Evolutionary conservation across 2,888 invertebrate genomes (phyloP).

Genomic region (Brachyptera putata): DNA sequence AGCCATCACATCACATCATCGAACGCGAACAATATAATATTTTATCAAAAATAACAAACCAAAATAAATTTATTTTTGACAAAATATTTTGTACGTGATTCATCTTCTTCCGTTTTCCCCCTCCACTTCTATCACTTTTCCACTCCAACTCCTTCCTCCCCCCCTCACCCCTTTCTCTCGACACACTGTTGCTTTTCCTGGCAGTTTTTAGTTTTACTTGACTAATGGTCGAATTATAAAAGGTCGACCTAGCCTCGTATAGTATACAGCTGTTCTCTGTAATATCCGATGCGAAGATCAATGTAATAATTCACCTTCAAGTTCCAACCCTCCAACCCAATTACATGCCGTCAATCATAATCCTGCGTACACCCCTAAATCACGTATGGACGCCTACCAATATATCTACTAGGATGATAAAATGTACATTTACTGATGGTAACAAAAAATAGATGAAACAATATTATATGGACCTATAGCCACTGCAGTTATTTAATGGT

Average conservation of each 20-base stretch:
- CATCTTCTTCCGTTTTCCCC: not conserved
- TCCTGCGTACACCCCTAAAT: slow-evolving; percentile 7
- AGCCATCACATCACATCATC: no score
- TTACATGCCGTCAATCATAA: slow-evolving; percentile 18
- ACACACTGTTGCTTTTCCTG: not conserved
- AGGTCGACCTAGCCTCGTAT: slow-evolving; percentile 17
- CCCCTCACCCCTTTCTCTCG: not conserved
- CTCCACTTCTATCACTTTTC: not conserved
- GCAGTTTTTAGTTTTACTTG: slow-evolving; percentile 9
- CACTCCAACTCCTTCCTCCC: not conserved
- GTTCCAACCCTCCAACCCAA: not conserved
- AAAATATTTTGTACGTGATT: not conserved
- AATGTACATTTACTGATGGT: no score
- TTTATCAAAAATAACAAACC: no score
- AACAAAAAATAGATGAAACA: no score
- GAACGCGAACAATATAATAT: no score
- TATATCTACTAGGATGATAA: not conserved
- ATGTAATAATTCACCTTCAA: slow-evolving; percentile 25
- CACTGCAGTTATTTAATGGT: no score
- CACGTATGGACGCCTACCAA: slow-evolving; percentile 14
- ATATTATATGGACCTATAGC: no score
- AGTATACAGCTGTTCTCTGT: slow-evolving; percentile 10
- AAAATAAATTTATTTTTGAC: not conserved
- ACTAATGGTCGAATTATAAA: slow-evolving; percentile 25
- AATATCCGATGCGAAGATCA: slow-evolving; percentile 15